Evolutionary conservation across 2,797 vertebrate genomes (phyloP), one percentile per base, ranked within the genome.

Genomic region (Acomys russatus): DNA sequence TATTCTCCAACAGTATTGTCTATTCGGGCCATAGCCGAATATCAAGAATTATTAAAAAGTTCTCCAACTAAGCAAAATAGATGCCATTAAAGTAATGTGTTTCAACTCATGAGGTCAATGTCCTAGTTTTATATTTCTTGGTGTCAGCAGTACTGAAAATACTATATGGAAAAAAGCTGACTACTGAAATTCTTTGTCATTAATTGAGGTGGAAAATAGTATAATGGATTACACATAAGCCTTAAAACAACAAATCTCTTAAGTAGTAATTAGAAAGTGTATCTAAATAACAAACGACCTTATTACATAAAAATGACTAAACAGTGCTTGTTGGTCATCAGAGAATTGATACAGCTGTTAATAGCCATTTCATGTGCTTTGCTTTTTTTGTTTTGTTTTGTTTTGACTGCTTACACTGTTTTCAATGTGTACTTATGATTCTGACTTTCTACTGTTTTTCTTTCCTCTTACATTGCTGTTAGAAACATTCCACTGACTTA

Each of bases 191-290:
- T 38, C 91, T 61, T 92, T 90, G 38, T 49, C 51, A 66, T 84
- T 76, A 92, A 91, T 93, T 87, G 68, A 92, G 95, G 28, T 94
- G 30, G 63, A 49, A 84, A 96, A 93, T 90, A 84, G 35, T 86
- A 82, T 89, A 83, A 80, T 9, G 20, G 76, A 33, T 76, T 78
- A 86, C 18, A 91, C 14, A 66, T 56, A 4, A 93, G 59, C 44
- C 35, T n/a, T n/a, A 88, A 90, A 70, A 80, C 15, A 84, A 85
- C 28, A 56, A 17, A 82, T 84, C 71, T 88, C 85, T 96, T 78
- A 76, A 86, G 64, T 82, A 9, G 23, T 92, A 85, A 77, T 33
- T 76, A 92, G 89, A 94, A 25, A 12, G 49, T 78, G 1, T 78
- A 23, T 66, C 33, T 79, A 93, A 90, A 63, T 80, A 87, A 87